Conservation (phyloP, 2,888 invertebrate species). For the Micropterix aruncella region DNA sequence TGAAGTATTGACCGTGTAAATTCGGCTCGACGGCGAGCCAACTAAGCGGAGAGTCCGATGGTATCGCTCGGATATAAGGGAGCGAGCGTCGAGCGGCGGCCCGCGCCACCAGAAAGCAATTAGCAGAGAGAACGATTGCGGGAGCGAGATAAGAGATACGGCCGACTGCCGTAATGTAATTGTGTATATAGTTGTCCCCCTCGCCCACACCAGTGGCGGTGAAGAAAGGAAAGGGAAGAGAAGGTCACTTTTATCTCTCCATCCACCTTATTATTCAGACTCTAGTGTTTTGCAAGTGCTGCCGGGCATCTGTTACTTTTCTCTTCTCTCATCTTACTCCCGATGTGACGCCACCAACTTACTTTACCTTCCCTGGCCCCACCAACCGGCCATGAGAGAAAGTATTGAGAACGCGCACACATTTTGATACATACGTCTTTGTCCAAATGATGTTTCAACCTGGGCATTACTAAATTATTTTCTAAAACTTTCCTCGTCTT, state of each 20-base stretch:
- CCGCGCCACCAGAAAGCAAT: constrained; percentile 11
- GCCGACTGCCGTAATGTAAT: not conserved
- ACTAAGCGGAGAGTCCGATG: too few species aligned
- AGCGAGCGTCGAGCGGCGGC: constrained; percentile 1
- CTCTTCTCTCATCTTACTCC: too few species aligned
- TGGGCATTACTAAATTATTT: too few species aligned
- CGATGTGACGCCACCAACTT: too few species aligned
- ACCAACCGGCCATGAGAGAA: not conserved
- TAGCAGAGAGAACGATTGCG: constrained; percentile 11
- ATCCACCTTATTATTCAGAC: constrained; percentile 1
- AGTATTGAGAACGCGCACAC: too few species aligned
- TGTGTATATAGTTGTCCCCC: not conserved
- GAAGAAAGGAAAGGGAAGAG: not conserved
- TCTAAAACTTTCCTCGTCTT: too few species aligned
- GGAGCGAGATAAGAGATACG: constrained; percentile 9
- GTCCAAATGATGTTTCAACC: too few species aligned
- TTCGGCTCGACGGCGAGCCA: too few species aligned
- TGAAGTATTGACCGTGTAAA: too few species aligned
- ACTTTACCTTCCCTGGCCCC: not conserved
- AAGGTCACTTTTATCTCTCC: not conserved
- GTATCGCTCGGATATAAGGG: too few species aligned
- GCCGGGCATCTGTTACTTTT: not conserved
- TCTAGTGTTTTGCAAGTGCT: not conserved
- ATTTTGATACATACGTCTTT: too few species aligned
- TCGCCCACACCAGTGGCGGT: not conserved